Evolutionary conservation across 2,888 invertebrate species (phyloP).

Genomic region (Netelia inedita): DNA sequence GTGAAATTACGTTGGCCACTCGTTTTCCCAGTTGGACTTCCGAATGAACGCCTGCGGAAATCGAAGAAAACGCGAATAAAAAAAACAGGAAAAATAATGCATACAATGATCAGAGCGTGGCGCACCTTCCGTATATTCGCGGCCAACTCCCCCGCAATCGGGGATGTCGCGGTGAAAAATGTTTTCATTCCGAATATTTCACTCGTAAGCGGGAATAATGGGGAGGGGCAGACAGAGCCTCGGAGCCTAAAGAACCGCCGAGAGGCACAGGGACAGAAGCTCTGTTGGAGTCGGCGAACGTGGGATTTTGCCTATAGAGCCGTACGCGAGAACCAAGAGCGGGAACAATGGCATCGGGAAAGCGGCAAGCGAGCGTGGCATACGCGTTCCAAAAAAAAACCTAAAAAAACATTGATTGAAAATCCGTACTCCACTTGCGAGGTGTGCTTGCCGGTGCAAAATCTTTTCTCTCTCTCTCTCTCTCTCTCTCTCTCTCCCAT

Average conservation of each 20-base stretch:
- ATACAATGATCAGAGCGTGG: constrained; percentile 36
- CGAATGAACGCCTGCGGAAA: constrained; percentile 7
- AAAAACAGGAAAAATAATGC: constrained; percentile 42
- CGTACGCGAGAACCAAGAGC: constrained; percentile 58
- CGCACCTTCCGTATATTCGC: constrained; percentile 45
- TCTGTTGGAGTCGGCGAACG: constrained; percentile 48
- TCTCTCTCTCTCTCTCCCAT: constrained; percentile 35
- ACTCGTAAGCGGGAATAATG: constrained; percentile 67
- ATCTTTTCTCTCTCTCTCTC: constrained; percentile 41
- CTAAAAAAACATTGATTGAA: constrained; percentile 67
- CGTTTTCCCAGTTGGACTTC: constrained; percentile 14
- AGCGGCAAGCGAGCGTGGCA: constrained; percentile 61
- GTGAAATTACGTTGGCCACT: constrained; percentile 23
- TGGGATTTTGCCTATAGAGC: constrained; percentile 33
- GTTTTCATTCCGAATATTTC: constrained; percentile 69
- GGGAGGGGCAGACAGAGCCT: constrained; percentile 29
- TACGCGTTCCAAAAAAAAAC: constrained; percentile 59
- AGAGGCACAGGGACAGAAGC: constrained; percentile 27
- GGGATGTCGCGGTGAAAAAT: constrained; percentile 63
- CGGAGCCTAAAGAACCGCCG: neutral
- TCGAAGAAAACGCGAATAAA: constrained; percentile 1
- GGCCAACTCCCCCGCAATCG: neutral
- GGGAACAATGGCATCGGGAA: constrained; percentile 68
- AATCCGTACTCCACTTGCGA: constrained; percentile 61
- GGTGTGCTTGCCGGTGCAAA: constrained; percentile 60